Evolutionary conservation across 2,113 vertebrate genomes (phyloP).

Genomic region (Craseonycteris thonglongyai): DNA sequence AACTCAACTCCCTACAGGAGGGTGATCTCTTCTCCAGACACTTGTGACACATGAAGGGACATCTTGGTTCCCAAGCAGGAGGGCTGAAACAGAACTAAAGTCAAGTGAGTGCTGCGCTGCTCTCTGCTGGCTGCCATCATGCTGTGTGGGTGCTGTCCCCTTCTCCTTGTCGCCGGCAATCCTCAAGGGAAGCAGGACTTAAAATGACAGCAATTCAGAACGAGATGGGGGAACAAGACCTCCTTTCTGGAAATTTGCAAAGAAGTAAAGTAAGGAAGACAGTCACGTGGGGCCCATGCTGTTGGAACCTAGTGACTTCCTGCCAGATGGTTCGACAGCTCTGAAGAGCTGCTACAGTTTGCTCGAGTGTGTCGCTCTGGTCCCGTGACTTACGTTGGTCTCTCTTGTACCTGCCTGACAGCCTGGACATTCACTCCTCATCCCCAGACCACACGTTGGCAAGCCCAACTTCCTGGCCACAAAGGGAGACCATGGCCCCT

Average conservation of each 20-base stretch:
- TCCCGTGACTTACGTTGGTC: neutral
- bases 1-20: neutral
- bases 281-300: accelerated
- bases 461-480: accelerated
- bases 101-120: accelerated
- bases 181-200: neutral
- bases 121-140: no score
- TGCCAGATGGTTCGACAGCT: neutral
- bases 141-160: neutral
- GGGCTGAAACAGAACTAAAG: neutral
- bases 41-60: neutral
- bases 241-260: neutral
- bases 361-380: neutral
- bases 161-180: neutral
- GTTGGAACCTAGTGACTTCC: neutral
- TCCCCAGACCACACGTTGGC: neutral
- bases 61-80: neutral
- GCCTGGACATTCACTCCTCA: neutral
- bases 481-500: neutral
- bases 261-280: neutral
- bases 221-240: neutral
- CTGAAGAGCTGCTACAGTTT: neutral
- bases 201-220: neutral
- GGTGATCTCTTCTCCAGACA: neutral
- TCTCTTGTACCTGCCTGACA: accelerated